Evolutionary conservation across 2,888 invertebrate species (phyloP), one percentile per base, ranked within the genome.

Genomic region (Linnaemya tessellans): DNA sequence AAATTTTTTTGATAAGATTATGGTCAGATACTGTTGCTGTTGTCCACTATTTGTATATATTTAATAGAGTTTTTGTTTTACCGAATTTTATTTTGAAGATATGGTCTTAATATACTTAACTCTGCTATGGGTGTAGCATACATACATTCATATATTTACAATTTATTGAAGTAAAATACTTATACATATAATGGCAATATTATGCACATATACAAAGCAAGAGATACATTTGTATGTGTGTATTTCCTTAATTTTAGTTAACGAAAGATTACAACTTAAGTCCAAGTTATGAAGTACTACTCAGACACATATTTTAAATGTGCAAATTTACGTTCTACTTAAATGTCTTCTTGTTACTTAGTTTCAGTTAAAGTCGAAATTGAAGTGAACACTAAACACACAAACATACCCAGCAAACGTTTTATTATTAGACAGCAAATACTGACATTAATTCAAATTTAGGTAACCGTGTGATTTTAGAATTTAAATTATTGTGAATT

Each of bases 181-280:
- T 2, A 20, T 38, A 38, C n/a, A n/a, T n/a, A n/a, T 54, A 68
- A 54, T 49, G 9, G 20, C 49, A 30, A 25, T 18, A 54, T 10
- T 1, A 20, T 15, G 25, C 11, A 22, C 54, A 54, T 56, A 15
- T 56, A 11, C 1, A 13, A 20, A 49, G 18, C 18, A 18, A 18
- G 3, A 49, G 51, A 25, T 56, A 30, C 30, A 30, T 5, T 3
- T 3, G 5, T 30, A 30, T 3, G 30, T 30, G 11, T 10, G 0
- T 30, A 43, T 58, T 35, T 67, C 15, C 3, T 67, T 7, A 51
- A 64, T 54, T 75, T 41, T 38, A 64, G 51, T 75, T 30, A 35
- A 30, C 58, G 9, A 58, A 67, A 77, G 22, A 58, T 77, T 35
- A 77, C 9, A 67, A 77, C 43, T 58, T 43, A 54, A 43, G 18